Conservation (phyloP, 1,140 invertebrate species). For the Tribolium madens region DNA sequence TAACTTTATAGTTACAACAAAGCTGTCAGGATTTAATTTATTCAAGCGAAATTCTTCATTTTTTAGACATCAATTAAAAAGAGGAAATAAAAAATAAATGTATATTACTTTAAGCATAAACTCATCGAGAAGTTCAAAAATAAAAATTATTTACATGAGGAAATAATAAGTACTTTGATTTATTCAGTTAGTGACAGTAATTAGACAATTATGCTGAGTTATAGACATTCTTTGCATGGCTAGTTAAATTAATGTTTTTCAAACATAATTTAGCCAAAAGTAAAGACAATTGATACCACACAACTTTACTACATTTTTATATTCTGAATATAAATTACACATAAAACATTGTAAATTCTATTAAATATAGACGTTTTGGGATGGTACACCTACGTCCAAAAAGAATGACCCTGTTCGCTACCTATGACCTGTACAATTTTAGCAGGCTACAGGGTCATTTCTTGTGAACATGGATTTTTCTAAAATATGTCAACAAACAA, state of each 20-base stretch:
- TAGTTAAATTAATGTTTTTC: neutral
- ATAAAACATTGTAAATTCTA: neutral
- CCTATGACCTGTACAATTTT: neutral
- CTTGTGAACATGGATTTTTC: neutral
- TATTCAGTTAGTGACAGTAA: neutral
- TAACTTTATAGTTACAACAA: neutral
- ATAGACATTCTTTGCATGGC: neutral
- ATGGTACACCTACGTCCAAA: neutral
- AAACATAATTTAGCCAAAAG: neutral
- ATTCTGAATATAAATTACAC: neutral
- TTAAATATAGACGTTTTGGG: neutral
- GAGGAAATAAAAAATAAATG: slow-evolving; percentile 2
- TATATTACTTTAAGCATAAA: neutral
- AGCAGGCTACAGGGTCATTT: neutral
- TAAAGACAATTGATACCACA: neutral
- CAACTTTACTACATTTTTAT: no score
- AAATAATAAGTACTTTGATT: neutral
- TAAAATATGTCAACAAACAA: neutral
- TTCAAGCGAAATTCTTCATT: slow-evolving; percentile 2
- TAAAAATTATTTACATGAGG: neutral
- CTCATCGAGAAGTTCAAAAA: neutral
- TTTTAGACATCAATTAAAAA: slow-evolving; percentile 19
- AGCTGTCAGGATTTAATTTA: slow-evolving; percentile 5
- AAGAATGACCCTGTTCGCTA: neutral
- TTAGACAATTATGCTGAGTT: neutral